Conservation (phyloP, 1,140 invertebrate genomes). For the Physella acuta region DNA sequence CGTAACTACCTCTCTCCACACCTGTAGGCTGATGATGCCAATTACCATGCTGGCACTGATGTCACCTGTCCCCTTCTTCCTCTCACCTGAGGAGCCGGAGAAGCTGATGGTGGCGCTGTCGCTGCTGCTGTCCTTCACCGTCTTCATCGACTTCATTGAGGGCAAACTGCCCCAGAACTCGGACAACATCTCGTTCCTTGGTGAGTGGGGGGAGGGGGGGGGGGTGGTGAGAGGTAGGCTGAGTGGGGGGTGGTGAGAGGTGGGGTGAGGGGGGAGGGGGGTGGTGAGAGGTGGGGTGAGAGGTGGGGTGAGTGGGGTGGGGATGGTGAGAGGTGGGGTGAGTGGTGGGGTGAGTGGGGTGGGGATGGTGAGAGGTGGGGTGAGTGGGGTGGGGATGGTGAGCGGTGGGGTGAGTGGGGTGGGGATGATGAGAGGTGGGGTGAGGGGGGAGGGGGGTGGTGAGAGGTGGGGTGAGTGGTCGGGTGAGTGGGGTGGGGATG, state of each 20-base stretch:
- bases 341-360: too few species aligned
- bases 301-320: too few species aligned
- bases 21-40: background rate
- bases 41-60: background rate
- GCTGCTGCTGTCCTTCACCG: background rate
- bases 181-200: background rate
- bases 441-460: too few species aligned
- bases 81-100: background rate
- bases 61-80: background rate
- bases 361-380: too few species aligned
- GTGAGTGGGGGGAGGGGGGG: background rate
- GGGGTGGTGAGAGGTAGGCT: too few species aligned
- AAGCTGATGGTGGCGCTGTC: background rate
- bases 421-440: too few species aligned
- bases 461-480: too few species aligned
- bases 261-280: background rate
- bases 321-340: too few species aligned
- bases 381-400: too few species aligned
- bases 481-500: too few species aligned
- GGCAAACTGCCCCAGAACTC: background rate
- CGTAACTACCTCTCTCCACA: background rate
- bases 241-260: background rate
- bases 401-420: too few species aligned
- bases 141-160: background rate
- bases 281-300: too few species aligned